Base-by-base conservation (phyloP, 1,140 invertebrate species). In the Bombus confusus region DNA sequence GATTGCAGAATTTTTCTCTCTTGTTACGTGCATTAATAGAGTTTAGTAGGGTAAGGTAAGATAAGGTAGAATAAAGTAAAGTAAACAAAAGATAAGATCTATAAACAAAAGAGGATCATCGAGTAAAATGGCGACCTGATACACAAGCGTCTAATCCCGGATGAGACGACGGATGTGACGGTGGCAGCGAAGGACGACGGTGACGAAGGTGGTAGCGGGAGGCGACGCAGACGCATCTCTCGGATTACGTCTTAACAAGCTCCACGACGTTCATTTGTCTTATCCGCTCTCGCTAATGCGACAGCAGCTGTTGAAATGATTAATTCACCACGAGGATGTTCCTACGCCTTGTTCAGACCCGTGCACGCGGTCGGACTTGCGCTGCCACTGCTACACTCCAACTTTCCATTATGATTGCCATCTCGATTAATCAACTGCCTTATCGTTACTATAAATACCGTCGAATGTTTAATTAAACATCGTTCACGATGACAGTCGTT, bases 201-300 rank as follows among this genome's bases (percentile, higher is more conserved):
- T 69, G 86, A 73, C 72, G 85, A 82, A 85, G 88, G 80, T 85
- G 84, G 89, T 90, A 86, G 80, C 89, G 91, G 88, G 91, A 91
- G 91, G 86, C 88, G 90, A 89, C 83, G 88, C 83, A 93, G 92
- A 94, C 93, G 91, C 92, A 93, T 95, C 94, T 93, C 93, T 94
- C 93, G 92, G 94, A 95, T 94, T 95, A 95, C 94, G 93, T 94
- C 91, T 94, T 95, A 95, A 95, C 94, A 94, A 94, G 94, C 95
- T 94, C 90, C 93, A 93, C 93, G 93, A 94, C 94, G 92, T 94
- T 95, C 94, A 94, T 95, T 95, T 95, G 94, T 94, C 94, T 95
- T 95, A 95, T 95, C 93, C 94, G 94, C 92, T 93, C 91, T 93
- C 91, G 91, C 93, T 94, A 94, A 95, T 95, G 92, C 92, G 94